Evolutionary conservation across 2,113 vertebrate genomes (phyloP).

Genomic region (Pelmatolapia mariae): DNA sequence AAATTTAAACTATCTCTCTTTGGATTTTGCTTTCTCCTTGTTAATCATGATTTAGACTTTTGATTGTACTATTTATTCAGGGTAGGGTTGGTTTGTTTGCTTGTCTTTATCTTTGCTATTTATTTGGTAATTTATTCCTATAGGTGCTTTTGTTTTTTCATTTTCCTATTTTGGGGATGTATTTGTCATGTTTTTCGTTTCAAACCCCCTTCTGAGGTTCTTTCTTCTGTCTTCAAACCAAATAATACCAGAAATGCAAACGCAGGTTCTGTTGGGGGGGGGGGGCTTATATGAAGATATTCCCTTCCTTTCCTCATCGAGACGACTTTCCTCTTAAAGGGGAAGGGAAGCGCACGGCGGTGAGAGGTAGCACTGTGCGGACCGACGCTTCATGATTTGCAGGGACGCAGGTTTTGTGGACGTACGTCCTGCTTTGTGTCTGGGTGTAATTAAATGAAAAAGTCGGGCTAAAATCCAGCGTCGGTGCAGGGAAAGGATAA

Average conservation of each 20-base stretch:
- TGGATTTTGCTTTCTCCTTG: constrained; percentile 46
- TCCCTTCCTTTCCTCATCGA: constrained; percentile 15
- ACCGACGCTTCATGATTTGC: neutral
- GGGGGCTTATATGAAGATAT: neutral
- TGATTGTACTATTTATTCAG: constrained; percentile 74
- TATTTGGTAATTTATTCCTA: constrained; percentile 66
- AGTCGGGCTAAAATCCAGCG: neutral
- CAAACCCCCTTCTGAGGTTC: constrained; percentile 33
- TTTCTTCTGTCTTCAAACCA: constrained; percentile 63
- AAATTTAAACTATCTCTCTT: constrained; percentile 81
- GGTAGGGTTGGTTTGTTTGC: constrained; percentile 45
- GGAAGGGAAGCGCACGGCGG: neutral
- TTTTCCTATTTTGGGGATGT: constrained; percentile 9
- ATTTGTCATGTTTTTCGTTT: neutral
- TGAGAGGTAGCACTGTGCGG: constrained; percentile 22
- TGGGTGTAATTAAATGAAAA: neutral
- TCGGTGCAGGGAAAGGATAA: neutral
- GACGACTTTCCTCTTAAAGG: neutral
- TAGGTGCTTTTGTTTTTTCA: constrained; percentile 44
- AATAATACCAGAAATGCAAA: constrained; percentile 63
- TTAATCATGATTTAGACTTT: constrained; percentile 59
- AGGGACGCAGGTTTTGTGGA: neutral
- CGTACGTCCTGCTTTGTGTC: neutral
- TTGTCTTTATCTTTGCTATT: constrained; percentile 47
- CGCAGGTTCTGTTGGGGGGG: neutral